A percentile compares a stretch with the other conserved stretches of the same genome.
Evolutionary conservation across 2,797 vertebrate genomes (phyloP).

Genomic region (Lacerta viridis): DNA sequence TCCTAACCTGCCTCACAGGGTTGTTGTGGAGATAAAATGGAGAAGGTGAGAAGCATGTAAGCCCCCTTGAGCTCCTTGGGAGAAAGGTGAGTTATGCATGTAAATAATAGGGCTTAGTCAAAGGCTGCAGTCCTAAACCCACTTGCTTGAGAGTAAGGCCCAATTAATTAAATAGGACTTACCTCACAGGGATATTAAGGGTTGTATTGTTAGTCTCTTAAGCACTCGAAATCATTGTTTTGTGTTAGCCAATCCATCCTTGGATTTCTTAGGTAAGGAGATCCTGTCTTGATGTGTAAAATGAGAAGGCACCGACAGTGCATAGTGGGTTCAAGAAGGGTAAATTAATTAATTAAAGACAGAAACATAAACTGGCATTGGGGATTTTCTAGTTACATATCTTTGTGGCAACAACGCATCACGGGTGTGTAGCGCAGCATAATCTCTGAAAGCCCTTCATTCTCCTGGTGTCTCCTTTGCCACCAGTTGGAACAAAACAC

Average conservation of each 20-base stretch:
- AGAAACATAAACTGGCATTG: background rate
- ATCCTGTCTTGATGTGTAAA: background rate
- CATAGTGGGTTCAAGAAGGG: background rate
- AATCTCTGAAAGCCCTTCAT: background rate
- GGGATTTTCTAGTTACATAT: background rate
- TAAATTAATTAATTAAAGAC: background rate
- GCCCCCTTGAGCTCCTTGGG: too few species aligned
- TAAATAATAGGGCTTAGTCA: too few species aligned
- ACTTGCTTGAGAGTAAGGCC: too few species aligned
- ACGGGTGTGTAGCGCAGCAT: background rate
- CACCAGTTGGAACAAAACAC: background rate
- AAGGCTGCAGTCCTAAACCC: too few species aligned
- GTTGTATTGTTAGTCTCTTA: too few species aligned
- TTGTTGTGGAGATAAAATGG: too few species aligned
- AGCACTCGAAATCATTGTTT: background rate
- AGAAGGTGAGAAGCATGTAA: too few species aligned
- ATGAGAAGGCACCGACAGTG: background rate
- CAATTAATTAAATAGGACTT: too few species aligned
- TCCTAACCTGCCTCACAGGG: too few species aligned
- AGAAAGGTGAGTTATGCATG: too few species aligned
- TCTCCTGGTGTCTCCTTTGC: background rate
- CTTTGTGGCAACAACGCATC: background rate
- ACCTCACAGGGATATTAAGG: too few species aligned
- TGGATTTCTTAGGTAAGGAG: background rate
- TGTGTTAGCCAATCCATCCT: background rate